phyloP scores from a whole-genome alignment of 2,888 invertebrate species.

The Gastracanthus pulcherrimus region DNA sequence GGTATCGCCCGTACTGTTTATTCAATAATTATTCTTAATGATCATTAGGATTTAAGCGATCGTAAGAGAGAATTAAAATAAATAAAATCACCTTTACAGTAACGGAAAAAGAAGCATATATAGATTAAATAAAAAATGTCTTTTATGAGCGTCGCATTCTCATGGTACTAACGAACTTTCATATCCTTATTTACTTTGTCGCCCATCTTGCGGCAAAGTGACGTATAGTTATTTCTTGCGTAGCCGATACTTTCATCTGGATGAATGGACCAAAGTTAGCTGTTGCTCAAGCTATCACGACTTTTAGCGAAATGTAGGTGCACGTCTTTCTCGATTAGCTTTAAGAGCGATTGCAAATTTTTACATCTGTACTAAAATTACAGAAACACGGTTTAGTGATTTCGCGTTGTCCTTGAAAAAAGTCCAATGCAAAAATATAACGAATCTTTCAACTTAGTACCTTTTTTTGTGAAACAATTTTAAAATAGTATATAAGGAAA shows the following conservation, averaged over 20 bases:
- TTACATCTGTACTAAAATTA: constrained; percentile 4
- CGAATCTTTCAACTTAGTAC: not conserved
- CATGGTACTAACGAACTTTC: constrained; percentile 56
- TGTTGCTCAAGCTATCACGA: constrained; percentile 51
- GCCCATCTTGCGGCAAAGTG: constrained; percentile 43
- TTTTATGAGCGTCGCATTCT: constrained; percentile 51
- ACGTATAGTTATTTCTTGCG: constrained; percentile 46
- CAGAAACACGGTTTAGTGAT: not conserved
- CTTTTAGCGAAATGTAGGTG: constrained; percentile 40
- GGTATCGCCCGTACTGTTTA: constrained; percentile 51
- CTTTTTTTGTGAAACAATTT: not conserved
- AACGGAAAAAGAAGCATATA: constrained; percentile 45
- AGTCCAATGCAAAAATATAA: constrained; percentile 24
- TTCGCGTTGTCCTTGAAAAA: not conserved
- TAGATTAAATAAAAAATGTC: constrained; percentile 42
- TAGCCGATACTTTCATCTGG: constrained; percentile 48
- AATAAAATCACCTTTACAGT: constrained; percentile 40
- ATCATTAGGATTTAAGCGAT: constrained; percentile 55
- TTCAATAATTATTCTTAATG: constrained; percentile 57
- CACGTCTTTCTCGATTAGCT: constrained; percentile 29
- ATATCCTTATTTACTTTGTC: constrained; percentile 52
- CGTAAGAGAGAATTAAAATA: constrained; percentile 52
- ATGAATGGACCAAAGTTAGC: constrained; percentile 60
- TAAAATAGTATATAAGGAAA: not conserved
- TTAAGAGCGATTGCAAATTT: not conserved